These are phyloP conservation scores for Catharus ustulatus DNA, from an alignment of 2,797 vertebrate species.

Conservation along the genomic window DNA sequence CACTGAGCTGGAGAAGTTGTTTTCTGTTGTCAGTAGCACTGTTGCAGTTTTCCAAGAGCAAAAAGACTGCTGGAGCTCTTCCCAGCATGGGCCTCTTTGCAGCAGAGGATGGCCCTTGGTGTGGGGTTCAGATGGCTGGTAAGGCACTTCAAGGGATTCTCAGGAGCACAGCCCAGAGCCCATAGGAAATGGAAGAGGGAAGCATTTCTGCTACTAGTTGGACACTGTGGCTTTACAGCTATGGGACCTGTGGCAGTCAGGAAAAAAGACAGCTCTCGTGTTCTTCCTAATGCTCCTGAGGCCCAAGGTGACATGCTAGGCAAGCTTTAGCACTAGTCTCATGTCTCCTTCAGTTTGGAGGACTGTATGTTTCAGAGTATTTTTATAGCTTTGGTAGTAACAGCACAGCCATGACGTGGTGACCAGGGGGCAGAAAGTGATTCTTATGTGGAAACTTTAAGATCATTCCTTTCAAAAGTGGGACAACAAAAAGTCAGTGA, in stretches of 20 bases:
- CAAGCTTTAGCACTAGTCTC: neutral
- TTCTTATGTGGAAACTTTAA: neutral
- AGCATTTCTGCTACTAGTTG: neutral
- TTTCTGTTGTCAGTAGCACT: neutral
- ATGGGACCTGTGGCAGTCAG: neutral
- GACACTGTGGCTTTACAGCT: neutral
- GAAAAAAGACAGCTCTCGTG: accelerated
- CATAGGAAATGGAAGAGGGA: neutral
- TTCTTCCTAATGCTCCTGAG: neutral
- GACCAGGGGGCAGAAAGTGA: neutral
- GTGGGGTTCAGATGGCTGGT: neutral
- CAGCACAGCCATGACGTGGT: accelerated
- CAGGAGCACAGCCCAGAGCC: neutral
- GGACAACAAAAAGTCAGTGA: neutral
- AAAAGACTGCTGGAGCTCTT: neutral
- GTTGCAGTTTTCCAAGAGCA: neutral
- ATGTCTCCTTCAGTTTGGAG: neutral
- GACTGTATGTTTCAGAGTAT: neutral
- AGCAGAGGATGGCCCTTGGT: neutral
- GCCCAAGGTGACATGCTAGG: neutral
- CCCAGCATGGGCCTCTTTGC: accelerated
- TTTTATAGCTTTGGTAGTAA: neutral
- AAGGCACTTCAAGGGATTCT: neutral
- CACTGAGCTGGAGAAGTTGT: neutral
- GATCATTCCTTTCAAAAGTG: neutral